A percentile compares a stretch with the other conserved stretches of the same genome.
Evolutionary conservation across 2,113 vertebrate genomes (phyloP).

Genomic region (Alexandromys fortis): DNA sequence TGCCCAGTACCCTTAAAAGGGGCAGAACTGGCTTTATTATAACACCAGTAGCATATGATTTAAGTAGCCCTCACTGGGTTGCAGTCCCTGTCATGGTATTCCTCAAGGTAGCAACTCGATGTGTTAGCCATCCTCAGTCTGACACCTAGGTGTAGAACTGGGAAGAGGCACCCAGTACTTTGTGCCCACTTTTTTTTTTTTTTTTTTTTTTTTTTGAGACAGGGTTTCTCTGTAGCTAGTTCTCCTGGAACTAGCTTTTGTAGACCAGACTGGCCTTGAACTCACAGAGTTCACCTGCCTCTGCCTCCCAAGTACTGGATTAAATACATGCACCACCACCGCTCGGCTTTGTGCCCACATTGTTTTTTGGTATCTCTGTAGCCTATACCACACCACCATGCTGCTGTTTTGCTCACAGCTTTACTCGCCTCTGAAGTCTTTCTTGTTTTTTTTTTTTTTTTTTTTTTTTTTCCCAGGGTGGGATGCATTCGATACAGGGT

Average conservation of each 20-base stretch:
- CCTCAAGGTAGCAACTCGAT: background rate
- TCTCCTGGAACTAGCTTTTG: too few relatives aligned
- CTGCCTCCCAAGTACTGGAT: too few relatives aligned
- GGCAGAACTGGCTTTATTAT: background rate
- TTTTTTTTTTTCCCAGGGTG: background rate
- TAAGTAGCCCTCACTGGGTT: background rate
- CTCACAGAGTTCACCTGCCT: too few relatives aligned
- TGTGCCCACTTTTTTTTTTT: background rate
- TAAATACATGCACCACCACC: too few relatives aligned
- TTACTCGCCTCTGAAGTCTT: background rate
- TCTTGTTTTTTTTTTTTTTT: background rate
- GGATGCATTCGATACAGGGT: too few relatives aligned
- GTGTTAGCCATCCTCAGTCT: background rate
- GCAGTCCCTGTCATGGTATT: background rate
- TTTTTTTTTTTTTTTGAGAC: too few relatives aligned
- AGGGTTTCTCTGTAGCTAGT: too few relatives aligned
- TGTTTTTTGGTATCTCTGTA: background rate
- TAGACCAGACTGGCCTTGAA: too few relatives aligned
- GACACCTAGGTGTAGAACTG: background rate
- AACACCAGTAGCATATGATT: background rate
- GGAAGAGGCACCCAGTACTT: background rate
- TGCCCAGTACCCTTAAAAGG: background rate
- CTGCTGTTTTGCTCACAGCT: background rate
- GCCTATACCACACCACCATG: background rate
- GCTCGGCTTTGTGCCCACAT: background rate